Conservation (phyloP, 2,113 vertebrate species). For the Odobenus rosmarus region DNA sequence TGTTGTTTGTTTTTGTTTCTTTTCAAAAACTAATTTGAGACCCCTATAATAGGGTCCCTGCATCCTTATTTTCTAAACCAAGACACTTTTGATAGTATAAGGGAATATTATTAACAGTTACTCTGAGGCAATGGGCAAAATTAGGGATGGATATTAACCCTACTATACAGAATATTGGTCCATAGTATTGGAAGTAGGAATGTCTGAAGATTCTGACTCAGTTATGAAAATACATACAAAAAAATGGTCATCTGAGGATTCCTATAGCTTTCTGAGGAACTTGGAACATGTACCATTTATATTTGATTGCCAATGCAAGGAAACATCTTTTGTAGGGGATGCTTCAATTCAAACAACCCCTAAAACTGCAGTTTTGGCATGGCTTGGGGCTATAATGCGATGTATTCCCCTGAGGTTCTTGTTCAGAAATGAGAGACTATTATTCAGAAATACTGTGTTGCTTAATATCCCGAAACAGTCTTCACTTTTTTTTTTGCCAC, state of each 20-base stretch:
- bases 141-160: not conserved
- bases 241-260: not conserved
- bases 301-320: not conserved
- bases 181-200: not conserved
- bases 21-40: slow-evolving; percentile 4
- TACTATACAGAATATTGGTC: not conserved
- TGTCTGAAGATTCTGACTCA: not conserved
- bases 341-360: slow-evolving; percentile 51
- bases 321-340: slow-evolving; percentile 50
- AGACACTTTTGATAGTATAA: not conserved
- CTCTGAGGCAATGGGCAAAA: not conserved
- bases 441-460: slow-evolving; percentile 62
- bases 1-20: not conserved
- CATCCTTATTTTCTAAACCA: not conserved
- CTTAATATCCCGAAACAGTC: slow-evolving; percentile 50
- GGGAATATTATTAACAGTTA: not conserved
- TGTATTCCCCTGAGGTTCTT: slow-evolving; percentile 10
- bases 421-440: slow-evolving; percentile 36
- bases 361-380: slow-evolving; percentile 8
- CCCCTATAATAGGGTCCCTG: not conserved
- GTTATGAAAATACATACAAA: not conserved
- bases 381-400: slow-evolving; percentile 29
- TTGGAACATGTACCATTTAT: slow-evolving; percentile 2
- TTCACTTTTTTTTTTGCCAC: not conserved
- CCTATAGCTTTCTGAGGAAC: not conserved